A percentile compares a stretch with the other conserved stretches of the same genome.
These are phyloP conservation scores for Sanderia malayensis DNA, from an alignment of 30 jellyfish, hydroid and myxozoan genomes.

Conservation along the genomic window DNA sequence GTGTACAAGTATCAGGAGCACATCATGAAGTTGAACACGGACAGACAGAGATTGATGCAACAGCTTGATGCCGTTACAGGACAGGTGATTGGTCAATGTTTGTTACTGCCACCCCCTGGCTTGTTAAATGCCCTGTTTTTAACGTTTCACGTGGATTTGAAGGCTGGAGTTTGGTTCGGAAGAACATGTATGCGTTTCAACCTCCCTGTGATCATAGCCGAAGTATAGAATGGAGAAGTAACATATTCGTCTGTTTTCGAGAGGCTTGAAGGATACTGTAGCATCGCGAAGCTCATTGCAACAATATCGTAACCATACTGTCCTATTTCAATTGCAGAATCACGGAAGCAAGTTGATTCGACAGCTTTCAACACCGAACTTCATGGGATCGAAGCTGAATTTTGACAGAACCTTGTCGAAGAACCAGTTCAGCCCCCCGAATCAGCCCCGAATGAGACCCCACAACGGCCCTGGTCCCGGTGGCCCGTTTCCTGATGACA, in stretches of 20 bases:
- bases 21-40: constrained; percentile 91
- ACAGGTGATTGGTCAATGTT: constrained; percentile 72
- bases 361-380: constrained; percentile 64
- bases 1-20: constrained; percentile 97
- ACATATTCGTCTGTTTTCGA: background rate
- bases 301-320: no score
- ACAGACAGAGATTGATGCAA: constrained; percentile 64
- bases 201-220: no score
- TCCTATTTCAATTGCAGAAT: constrained; percentile 27
- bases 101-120: no score
- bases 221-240: background rate
- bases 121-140: no score
- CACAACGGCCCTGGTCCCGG: constrained; percentile 35
- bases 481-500: constrained; percentile 29
- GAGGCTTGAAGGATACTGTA: background rate
- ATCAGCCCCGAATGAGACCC: constrained; percentile 53
- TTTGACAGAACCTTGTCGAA: constrained; percentile 51
- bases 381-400: constrained; percentile 59
- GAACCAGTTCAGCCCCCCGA: constrained; percentile 53
- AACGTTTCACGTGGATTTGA: no score
- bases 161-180: no score
- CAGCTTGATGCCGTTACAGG: constrained; percentile 73
- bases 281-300: background rate
- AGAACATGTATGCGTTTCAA: no score
- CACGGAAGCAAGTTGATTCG: constrained; percentile 65